These are phyloP conservation scores for Poliocrania exsul DNA, from an alignment of 2,797 vertebrate species.

Conservation along the genomic window DNA sequence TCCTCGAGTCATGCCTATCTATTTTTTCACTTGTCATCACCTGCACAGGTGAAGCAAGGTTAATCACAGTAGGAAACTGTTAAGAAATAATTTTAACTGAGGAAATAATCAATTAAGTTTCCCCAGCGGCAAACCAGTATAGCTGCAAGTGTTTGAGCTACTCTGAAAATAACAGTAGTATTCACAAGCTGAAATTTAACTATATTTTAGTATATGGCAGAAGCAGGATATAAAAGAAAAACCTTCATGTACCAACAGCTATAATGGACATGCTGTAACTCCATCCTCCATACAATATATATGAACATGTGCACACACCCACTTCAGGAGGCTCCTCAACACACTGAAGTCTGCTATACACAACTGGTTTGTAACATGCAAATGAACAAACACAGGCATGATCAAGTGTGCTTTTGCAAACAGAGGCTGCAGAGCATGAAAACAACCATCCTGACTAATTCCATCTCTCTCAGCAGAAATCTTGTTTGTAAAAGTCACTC, in stretches of 20 bases:
- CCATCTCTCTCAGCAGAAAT: slow-evolving; percentile 33
- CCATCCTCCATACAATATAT: not conserved
- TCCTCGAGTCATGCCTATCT: not conserved
- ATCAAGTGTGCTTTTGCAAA: slow-evolving; percentile 23
- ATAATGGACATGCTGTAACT: not conserved
- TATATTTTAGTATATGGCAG: not conserved
- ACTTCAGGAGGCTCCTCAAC: not conserved
- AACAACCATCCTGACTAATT: slow-evolving; percentile 60
- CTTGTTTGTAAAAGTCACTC: slow-evolving; percentile 58
- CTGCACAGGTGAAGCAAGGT: slow-evolving; percentile 25
- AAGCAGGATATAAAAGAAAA: not conserved
- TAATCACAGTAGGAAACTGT: slow-evolving; percentile 22
- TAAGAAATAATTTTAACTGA: slow-evolving; percentile 21
- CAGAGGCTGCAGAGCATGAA: slow-evolving; percentile 53
- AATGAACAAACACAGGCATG: not conserved
- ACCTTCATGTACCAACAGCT: not conserved
- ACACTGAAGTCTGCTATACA: not conserved
- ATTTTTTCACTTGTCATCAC: not conserved
- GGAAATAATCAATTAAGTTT: slow-evolving; percentile 46
- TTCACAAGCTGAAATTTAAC: not conserved
- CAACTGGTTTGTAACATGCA: not conserved
- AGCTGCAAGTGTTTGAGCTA: not conserved
- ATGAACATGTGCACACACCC: not conserved
- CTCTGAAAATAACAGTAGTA: not conserved
- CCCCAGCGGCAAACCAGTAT: not conserved